These are phyloP conservation scores for Mactromeris polynyma DNA, from an alignment of 2,888 invertebrate species.

Conservation along the genomic window DNA sequence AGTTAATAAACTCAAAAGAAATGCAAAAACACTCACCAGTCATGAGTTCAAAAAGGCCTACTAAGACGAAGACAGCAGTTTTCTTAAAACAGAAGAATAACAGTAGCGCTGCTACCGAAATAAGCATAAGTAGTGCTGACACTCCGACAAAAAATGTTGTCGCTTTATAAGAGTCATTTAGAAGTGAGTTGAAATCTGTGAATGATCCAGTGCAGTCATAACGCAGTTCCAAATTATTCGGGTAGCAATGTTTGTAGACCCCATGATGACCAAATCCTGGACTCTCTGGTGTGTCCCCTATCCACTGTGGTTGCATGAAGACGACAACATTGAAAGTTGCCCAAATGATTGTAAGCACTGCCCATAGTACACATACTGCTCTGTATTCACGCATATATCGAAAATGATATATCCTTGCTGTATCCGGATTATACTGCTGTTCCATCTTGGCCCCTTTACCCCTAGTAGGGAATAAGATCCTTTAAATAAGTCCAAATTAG, in stretches of 20 bases:
- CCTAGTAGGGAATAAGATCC: slow-evolving; percentile 55
- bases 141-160: slow-evolving; percentile 96
- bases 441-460: slow-evolving; percentile 68
- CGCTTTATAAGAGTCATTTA: slow-evolving; percentile 94
- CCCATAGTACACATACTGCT: slow-evolving; percentile 98
- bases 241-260: slow-evolving; percentile 94
- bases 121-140: slow-evolving; percentile 93
- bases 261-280: slow-evolving; percentile 95
- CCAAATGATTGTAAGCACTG: slow-evolving; percentile 98
- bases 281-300: slow-evolving; percentile 86
- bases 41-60: slow-evolving; percentile 97
- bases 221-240: slow-evolving; percentile 67
- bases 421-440: slow-evolving; percentile 80
- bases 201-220: slow-evolving; percentile 92
- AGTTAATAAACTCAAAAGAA: neutral
- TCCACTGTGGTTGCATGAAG: slow-evolving; percentile 94
- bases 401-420: slow-evolving; percentile 82
- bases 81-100: slow-evolving; percentile 97
- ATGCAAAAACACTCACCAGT: slow-evolving; percentile 91
- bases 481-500: slow-evolving; percentile 39
- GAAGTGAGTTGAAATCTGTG: slow-evolving; percentile 91
- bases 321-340: slow-evolving; percentile 97
- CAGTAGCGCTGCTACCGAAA: slow-evolving; percentile 95
- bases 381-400: slow-evolving; percentile 88
- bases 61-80: slow-evolving; percentile 96